Base-by-base conservation (phyloP, 2,888 invertebrate species). In the Pheosia tremula region DNA sequence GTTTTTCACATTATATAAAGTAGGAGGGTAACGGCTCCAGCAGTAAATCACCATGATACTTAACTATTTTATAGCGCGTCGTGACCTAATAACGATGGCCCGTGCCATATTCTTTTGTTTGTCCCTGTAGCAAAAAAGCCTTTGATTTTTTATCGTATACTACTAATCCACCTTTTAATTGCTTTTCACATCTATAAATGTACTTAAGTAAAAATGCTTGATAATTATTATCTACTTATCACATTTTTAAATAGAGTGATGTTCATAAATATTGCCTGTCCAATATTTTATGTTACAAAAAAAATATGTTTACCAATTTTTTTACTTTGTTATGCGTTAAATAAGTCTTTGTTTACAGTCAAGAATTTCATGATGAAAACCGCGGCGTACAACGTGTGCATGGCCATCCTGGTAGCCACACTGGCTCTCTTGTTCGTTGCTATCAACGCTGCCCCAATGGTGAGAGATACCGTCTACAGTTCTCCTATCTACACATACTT, bases 361-460 rank as follows among this genome's bases (percentile, higher is more conserved):
- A 43, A 58, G 59, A 62, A 39, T n/a, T 67, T 60, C 74, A 86
- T 63, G 72, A 91, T 91, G 92, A 91, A 86, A 77, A 57, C 80
- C 47, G 68, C 75, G 53, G 74, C 81, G 43, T 83, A 79, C 81
- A 83, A 77, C 75, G 77, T 79, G 61, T 81, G 74, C 64, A 64
- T 85, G 64, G 79, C 84, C 60, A 74, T 87, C 59, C 70, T 86
- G 56, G 69, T 86, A 59, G 84, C 86, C 65, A 75, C 81, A 5
- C 75, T 88, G 59, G 80, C 82, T 6, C 63, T 91, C 43, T 81
- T 90, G 59, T 71, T 88, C 56, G 74, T 85, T 63, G 75, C 88
- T 50, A 82, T 80, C 4, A 69, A 78, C 43, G 83, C 89, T 43
- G 86, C 88, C 50, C 91, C 91, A 4, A 80, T 91, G 88, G 92